phyloP scores from a whole-genome alignment of 2,888 invertebrate species.

The Buathra laborator region DNA sequence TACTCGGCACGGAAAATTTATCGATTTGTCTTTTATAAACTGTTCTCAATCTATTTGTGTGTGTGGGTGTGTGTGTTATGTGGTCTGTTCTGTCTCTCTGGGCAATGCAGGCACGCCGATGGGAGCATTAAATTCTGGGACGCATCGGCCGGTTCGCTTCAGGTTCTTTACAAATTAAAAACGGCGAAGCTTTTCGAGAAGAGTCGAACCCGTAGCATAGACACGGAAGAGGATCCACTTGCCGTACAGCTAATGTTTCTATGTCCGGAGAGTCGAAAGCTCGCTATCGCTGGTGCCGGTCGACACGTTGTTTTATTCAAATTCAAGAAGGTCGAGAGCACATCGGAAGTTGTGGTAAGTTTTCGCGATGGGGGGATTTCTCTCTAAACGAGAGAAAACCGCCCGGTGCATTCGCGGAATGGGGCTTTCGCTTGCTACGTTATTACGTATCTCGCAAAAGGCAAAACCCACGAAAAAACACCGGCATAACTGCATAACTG shows the following conservation, averaged over 20 bases:
- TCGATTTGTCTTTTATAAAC: conserved; percentile 16
- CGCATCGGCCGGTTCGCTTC: conserved; percentile 97
- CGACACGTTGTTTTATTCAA: conserved; percentile 98
- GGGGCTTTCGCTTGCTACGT: too few relatives aligned
- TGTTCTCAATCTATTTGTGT: background rate
- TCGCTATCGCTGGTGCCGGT: conserved; percentile 96
- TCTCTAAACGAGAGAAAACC: background rate
- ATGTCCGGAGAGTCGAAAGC: conserved; percentile 96
- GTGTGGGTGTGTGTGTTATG: background rate
- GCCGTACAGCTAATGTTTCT: conserved; percentile 95
- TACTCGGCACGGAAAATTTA: conserved; percentile 13
- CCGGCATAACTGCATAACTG: background rate
- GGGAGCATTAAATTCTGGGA: conserved; percentile 99
- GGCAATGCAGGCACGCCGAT: conserved; percentile 94
- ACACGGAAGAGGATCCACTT: conserved; percentile 94
- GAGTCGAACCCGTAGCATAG: conserved; percentile 88
- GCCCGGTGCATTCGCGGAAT: too few relatives aligned
- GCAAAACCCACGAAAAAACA: background rate
- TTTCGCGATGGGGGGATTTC: background rate
- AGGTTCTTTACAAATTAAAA: conserved; percentile 98
- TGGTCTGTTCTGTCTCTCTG: background rate
- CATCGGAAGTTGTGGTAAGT: conserved; percentile 92
- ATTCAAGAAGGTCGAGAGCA: conserved; percentile 96
- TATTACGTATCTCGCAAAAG: too few relatives aligned
- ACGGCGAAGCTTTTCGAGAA: conserved; percentile 96